Evolutionary conservation across 2,113 vertebrate genomes (phyloP), one percentile per base, ranked within the genome.

Genomic region (Hippocampus abdominalis): DNA sequence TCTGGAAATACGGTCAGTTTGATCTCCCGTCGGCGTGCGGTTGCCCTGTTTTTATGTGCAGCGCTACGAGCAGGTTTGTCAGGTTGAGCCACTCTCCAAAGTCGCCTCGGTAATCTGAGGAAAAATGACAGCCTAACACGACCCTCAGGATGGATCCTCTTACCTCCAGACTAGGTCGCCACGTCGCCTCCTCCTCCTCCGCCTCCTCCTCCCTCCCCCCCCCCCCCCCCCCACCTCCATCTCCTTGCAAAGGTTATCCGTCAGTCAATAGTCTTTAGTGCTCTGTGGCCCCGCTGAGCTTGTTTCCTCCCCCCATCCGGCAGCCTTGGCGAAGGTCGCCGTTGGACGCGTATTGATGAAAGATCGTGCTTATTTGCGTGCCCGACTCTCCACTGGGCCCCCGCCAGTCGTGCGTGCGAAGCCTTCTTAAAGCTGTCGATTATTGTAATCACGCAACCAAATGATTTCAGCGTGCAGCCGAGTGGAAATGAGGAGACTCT

Each of bases 251-350:
- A 88, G 89, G 86, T 88, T 83, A 90, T 85, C 84, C 74, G 71
- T 79, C 83, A 85, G 84, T 90, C 87, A 85, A 82, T 85, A 86
- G 80, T 83, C 80, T 83, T 86, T 84, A 86, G 73, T 81, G 78
- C 83, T 79, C 80, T 81, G 66, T 79, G 68, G 75, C 56, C 70
- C 66, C 76, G 64, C 72, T 71, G 56, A 13, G 39, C 66, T 77
- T 68, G 71, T 81, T 76, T 78, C 51, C 66, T 51, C 66, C 59
- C 42, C 57, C 11, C 42, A 27, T 29, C 65, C 71, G 39, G 65
- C 25, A 74, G 83, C 72, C 81, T 84, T 71, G 76, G 49, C 73
- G 63, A 59, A 67, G 77, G 79, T 81, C 72, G 77, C 62, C 70
- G 65, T 71, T 67, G 69, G 73, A 72, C 80, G 74, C 68, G 70